Evolutionary conservation across 2,113 vertebrate genomes (phyloP).

Genomic region (Scartelaos histophorus): DNA sequence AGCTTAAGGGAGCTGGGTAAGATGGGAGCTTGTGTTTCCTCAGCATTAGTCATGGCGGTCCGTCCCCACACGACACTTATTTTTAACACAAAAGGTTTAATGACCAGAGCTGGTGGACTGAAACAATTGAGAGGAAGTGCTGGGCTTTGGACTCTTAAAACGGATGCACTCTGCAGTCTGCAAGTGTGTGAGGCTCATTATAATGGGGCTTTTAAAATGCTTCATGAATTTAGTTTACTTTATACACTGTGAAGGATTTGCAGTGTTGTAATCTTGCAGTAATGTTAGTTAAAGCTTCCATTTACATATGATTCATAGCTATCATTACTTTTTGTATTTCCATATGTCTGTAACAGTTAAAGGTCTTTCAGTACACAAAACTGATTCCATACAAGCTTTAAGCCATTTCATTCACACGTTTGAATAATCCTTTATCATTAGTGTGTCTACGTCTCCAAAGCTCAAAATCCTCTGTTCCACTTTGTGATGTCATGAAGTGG

Average conservation of each 20-base stretch:
- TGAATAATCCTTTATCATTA: too few species aligned
- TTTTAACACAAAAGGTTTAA: conserved; percentile 68
- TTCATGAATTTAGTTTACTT: neutral
- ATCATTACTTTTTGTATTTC: too few species aligned
- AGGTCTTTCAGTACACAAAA: too few species aligned
- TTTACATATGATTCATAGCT: too few species aligned
- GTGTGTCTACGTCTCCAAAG: too few species aligned
- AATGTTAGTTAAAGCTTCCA: too few species aligned
- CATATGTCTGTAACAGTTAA: too few species aligned
- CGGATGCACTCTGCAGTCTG: conserved; percentile 37
- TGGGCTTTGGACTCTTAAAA: conserved; percentile 21
- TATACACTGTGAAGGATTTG: neutral
- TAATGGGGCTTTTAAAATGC: neutral
- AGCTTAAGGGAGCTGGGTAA: conserved; percentile 33
- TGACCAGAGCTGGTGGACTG: conserved; percentile 37
- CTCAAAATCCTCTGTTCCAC: too few species aligned
- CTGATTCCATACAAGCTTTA: too few species aligned
- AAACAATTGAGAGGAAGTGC: conserved; percentile 71
- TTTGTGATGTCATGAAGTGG: too few species aligned
- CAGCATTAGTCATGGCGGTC: conserved; percentile 46
- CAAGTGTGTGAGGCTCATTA: conserved; percentile 13
- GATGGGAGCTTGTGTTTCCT: conserved; percentile 61
- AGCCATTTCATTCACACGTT: too few species aligned
- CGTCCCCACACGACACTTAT: conserved; percentile 59
- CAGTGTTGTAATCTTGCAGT: neutral